Percentiles rank a stretch among this genome's conserved stretches.
phyloP scores from a whole-genome alignment of 2,888 invertebrate genomes.

The Apotomis betuletana region DNA sequence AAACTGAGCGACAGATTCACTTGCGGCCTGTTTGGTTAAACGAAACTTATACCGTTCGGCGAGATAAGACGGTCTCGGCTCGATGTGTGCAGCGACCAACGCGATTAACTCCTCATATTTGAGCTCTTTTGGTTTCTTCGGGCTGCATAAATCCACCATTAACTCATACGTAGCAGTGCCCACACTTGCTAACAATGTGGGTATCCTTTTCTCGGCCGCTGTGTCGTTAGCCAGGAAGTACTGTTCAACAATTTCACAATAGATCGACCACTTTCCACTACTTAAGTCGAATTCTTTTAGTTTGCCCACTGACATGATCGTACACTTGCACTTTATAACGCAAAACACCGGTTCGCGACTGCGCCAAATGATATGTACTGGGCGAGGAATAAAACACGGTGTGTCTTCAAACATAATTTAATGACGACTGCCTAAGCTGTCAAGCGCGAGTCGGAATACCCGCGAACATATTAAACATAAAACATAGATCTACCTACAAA shows the following conservation, averaged over 20 bases:
- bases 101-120: slow-evolving; percentile 5
- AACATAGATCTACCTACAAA: too few species aligned
- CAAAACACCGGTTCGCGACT: slow-evolving; percentile 5
- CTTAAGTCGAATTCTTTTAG: slow-evolving; percentile 4
- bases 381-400: too few species aligned
- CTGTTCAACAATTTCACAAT: slow-evolving; percentile 12
- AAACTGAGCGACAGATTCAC: slow-evolving; percentile 22
- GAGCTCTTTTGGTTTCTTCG: background rate
- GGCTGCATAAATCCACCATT: slow-evolving; percentile 17
- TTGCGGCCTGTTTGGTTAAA: background rate
- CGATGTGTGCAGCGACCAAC: background rate
- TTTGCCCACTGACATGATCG: slow-evolving; percentile 1
- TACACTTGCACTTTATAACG: background rate
- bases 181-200: slow-evolving; percentile 16
- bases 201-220: background rate
- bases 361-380: slow-evolving; percentile 6
- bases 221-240: slow-evolving; percentile 16
- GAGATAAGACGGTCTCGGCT: slow-evolving; percentile 6
- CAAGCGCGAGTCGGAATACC: too few species aligned
- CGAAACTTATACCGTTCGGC: slow-evolving; percentile 25
- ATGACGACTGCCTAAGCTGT: too few species aligned
- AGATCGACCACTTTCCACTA: slow-evolving; percentile 3
- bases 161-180: slow-evolving; percentile 17
- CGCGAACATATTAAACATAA: too few species aligned
- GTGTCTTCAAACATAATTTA: too few species aligned